These are phyloP conservation scores for Phalacrocorax brasilianus DNA, from an alignment of 2,113 vertebrate genomes.

Conservation along the genomic window DNA sequence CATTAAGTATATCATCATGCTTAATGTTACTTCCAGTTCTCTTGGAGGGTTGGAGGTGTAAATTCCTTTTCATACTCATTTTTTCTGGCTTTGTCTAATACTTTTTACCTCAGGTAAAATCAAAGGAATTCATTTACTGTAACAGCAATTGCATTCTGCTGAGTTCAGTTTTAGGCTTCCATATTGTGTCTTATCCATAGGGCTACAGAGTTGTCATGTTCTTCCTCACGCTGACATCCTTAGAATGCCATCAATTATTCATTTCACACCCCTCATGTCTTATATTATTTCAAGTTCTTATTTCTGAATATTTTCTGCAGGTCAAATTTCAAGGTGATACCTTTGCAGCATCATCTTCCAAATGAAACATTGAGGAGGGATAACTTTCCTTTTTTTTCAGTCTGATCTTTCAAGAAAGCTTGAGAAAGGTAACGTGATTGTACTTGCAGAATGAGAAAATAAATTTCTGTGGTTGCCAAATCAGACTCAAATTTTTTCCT, in stretches of 20 bases:
- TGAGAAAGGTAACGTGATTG: background rate
- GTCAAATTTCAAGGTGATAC: background rate
- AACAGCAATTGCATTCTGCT: background rate
- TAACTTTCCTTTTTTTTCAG: background rate
- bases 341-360: background rate
- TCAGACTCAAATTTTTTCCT: background rate
- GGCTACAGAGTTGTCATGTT: background rate
- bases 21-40: background rate
- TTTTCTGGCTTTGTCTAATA: background rate
- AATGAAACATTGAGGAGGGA: background rate
- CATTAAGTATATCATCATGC: background rate
- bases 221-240: background rate
- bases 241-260: background rate
- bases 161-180: background rate
- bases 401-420: background rate
- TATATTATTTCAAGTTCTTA: background rate
- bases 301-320: background rate
- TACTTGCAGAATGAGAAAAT: background rate
- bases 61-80: background rate
- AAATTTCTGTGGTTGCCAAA: background rate
- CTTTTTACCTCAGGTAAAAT: background rate
- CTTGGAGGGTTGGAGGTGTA: background rate
- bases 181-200: background rate
- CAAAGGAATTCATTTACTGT: background rate
- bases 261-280: background rate